phyloP scores from a whole-genome alignment of 1,140 invertebrate genomes.

The Hypothenemus hampei region DNA sequence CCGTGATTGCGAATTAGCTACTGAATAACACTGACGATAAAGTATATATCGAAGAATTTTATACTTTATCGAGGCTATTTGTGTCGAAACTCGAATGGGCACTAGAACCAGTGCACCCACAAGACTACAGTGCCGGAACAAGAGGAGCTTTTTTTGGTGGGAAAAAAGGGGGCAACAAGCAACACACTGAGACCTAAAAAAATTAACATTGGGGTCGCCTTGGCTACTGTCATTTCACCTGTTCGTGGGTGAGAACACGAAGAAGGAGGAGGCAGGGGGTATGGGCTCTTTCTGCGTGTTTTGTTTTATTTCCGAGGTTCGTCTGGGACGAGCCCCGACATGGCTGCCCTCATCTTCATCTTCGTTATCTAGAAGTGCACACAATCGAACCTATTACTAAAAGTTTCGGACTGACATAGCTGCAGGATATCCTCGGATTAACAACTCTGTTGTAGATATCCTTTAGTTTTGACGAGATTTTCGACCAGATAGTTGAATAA shows the following conservation, averaged over 20 bases:
- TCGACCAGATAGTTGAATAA: neutral
- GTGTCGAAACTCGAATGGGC: slow-evolving; percentile 27
- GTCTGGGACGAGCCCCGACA: slow-evolving; percentile 74
- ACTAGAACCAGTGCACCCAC: slow-evolving; percentile 33
- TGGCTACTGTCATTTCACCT: slow-evolving; percentile 58
- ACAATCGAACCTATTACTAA: slow-evolving; percentile 42
- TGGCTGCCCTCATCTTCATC: slow-evolving; percentile 53
- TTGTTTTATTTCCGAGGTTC: slow-evolving; percentile 88
- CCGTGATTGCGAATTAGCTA: slow-evolving; percentile 6
- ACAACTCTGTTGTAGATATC: too few species aligned
- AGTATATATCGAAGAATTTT: too few species aligned
- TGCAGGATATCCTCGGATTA: slow-evolving; percentile 37
- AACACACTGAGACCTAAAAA: slow-evolving; percentile 37
- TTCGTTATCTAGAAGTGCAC: slow-evolving; percentile 48
- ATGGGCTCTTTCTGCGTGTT: slow-evolving; percentile 85
- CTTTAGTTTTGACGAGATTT: too few species aligned
- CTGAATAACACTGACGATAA: too few species aligned
- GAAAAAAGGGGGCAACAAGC: too few species aligned
- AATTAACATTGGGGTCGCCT: slow-evolving; percentile 34
- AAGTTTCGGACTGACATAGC: slow-evolving; percentile 40
- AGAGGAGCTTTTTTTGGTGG: too few species aligned
- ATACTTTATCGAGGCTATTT: too few species aligned
- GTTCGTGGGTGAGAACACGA: slow-evolving; percentile 93
- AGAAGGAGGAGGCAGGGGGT: slow-evolving; percentile 90
- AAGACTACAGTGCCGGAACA: slow-evolving; percentile 34